Conservation (phyloP, 2,797 vertebrate genomes). For the Eulemur mongoz region DNA sequence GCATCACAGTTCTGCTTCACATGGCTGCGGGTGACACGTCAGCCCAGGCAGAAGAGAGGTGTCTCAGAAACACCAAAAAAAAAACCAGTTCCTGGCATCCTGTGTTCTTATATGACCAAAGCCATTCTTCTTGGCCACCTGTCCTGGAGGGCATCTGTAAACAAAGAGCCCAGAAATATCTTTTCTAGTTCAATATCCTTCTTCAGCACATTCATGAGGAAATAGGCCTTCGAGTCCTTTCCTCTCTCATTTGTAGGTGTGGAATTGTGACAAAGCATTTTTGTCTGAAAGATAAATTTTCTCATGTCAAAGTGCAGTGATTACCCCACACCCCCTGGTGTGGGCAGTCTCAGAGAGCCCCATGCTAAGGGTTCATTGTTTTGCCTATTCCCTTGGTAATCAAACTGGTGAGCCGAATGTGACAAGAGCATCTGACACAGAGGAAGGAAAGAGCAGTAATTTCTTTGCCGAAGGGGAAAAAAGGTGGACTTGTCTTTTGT, state of each 20-base stretch:
- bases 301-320: not conserved
- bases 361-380: conserved; percentile 30
- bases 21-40: not conserved
- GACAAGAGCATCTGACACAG: not conserved
- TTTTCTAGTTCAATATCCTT: not conserved
- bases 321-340: not conserved
- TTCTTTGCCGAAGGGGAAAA: conserved; percentile 19
- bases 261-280: not conserved
- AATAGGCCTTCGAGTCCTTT: not conserved
- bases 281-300: not conserved
- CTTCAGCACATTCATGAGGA: not conserved
- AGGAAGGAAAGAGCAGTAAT: conserved; percentile 58
- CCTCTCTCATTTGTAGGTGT: not conserved
- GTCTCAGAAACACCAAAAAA: not conserved
- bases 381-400: conserved; percentile 67
- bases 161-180: not conserved
- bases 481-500: not conserved
- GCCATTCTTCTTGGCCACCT: not conserved
- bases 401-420: conserved; percentile 67
- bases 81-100: not conserved
- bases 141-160: not conserved
- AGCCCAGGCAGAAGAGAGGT: not conserved
- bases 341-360: not conserved
- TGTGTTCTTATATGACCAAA: not conserved
- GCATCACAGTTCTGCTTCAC: not conserved